phyloP scores from a whole-genome alignment of 2,113 vertebrate species.

The Heloderma charlesbogerti region DNA sequence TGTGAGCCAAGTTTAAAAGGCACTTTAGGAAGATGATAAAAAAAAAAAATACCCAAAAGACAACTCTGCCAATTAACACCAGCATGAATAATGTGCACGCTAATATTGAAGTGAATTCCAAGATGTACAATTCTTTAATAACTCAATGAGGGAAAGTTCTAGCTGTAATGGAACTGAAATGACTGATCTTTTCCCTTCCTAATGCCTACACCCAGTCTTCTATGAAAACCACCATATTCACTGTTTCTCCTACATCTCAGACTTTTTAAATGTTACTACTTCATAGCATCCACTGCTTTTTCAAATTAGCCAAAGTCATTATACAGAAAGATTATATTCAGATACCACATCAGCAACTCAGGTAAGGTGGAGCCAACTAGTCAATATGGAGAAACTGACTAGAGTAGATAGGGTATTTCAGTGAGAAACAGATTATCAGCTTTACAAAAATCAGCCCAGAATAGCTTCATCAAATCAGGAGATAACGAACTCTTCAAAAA shows the following conservation, averaged over 20 bases:
- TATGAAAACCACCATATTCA: background rate
- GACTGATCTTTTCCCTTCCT: background rate
- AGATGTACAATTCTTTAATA: conserved; percentile 32
- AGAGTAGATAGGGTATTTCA: too few species aligned
- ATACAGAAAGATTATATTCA: background rate
- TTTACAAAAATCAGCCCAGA: background rate
- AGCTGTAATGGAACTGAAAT: background rate
- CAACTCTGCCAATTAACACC: conserved; percentile 54
- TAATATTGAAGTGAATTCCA: conserved; percentile 47
- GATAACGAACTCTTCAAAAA: background rate
- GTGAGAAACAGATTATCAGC: background rate
- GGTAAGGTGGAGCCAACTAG: background rate
- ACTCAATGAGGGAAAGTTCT: background rate
- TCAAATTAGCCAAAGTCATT: background rate
- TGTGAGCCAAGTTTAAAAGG: conserved; percentile 66
- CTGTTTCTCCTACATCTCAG: background rate
- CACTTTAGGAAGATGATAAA: conserved; percentile 63
- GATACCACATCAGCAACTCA: background rate
- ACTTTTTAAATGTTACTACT: background rate
- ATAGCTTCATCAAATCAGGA: background rate
- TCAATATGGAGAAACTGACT: background rate
- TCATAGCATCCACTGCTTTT: background rate
- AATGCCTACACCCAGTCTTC: background rate
- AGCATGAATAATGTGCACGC: conserved; percentile 49
- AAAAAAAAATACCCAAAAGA: conserved; percentile 67